Base-by-base conservation (phyloP, 2,113 vertebrate species). In the Lipophrys pholis region DNA sequence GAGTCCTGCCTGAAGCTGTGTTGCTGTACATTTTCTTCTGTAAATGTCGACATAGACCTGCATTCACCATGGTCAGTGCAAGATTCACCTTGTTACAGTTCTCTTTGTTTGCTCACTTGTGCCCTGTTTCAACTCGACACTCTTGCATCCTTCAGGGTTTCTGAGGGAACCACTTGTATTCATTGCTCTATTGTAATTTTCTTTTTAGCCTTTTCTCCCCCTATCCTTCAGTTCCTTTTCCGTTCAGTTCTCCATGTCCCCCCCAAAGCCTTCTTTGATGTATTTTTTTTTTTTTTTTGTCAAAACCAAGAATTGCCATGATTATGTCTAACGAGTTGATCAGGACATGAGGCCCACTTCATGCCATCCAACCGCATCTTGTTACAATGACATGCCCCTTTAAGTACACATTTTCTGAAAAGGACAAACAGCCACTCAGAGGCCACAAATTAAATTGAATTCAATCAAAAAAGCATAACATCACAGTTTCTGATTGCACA, bases 271-370 rank as follows among this genome's bases (percentile, higher is more conserved):
- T 30, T 30, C 21, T 30, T 30, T 30, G 21, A 30, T 73, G 76
- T 59, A 38, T 39, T 36, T 11, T 58, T 59, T 41, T 39, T 36
- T 10, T 58, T 16, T 63, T 48, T 63, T 51, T 78, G 67, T 88
- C 81, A 73, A 69, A 83, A 64, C 79, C 55, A 80, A 50, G 55
- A 67, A 39, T 48, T 64, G 7, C 66, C 40, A 49, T 73, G 69
- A 66, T 69, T 78, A 67, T 77, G 62, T 77, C 56, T 82, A 76
- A 78, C 73, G 78, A 86, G 73, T 82, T 86, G 52, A 87, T 59
- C 84, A 79, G 68, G 51, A 69, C 66, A 50, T 16, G 40, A 65
- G 56, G 69, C 67, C 85, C 45, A 69, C 68, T 83, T 82, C 69
- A 72, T 82, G 58, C 35, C 60, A 68, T 81, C 74, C 64, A 89